A percentile compares a stretch with the other conserved stretches of the same genome.
These are phyloP conservation scores for Numenius arquata DNA, from an alignment of 2,113 vertebrate genomes.

Conservation along the genomic window DNA sequence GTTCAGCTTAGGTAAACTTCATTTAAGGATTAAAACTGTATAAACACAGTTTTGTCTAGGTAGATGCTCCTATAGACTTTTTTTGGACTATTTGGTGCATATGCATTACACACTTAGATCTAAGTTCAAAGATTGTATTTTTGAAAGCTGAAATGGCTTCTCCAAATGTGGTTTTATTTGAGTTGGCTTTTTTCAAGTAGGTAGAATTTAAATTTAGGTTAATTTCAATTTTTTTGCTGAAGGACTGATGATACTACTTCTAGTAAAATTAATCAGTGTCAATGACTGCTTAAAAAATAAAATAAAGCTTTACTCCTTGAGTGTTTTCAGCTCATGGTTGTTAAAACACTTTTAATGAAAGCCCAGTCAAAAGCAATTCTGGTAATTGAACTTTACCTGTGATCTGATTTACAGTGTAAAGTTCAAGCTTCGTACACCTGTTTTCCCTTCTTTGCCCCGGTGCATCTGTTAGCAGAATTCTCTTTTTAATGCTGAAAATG, in stretches of 20 bases:
- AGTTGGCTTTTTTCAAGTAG: not conserved
- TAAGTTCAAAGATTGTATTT: not conserved
- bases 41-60: not conserved
- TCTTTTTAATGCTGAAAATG: not conserved
- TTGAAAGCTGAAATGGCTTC: not conserved
- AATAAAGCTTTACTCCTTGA: not conserved
- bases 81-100: not conserved
- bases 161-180: not conserved
- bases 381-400: not conserved
- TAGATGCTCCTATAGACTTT: not conserved
- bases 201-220: not conserved
- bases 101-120: not conserved
- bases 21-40: constrained; percentile 2
- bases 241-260: not conserved
- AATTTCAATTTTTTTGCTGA: not conserved
- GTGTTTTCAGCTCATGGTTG: not conserved
- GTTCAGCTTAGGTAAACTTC: constrained; percentile 24
- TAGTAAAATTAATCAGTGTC: not conserved
- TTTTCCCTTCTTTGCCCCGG: not conserved
- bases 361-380: not conserved
- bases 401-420: not conserved
- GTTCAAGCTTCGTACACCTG: not conserved
- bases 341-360: not conserved
- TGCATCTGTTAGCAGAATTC: not conserved
- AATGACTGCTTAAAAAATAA: not conserved